These are phyloP conservation scores for Chymomyza amoena DNA, from an alignment of 2,888 invertebrate species.

Conservation along the genomic window DNA sequence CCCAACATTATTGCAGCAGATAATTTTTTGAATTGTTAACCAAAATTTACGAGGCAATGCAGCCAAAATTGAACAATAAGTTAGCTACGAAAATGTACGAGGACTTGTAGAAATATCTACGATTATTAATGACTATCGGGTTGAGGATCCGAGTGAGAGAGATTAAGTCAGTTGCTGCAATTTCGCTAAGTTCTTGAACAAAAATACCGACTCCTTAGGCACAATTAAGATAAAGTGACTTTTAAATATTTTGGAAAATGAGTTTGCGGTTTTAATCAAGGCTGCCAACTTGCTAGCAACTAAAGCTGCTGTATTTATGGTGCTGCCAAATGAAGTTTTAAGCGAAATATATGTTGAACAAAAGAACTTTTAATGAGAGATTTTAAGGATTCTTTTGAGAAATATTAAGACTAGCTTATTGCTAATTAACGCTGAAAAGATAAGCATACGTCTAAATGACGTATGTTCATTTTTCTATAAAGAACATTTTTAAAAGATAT, in stretches of 20 bases:
- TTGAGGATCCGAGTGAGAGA: neutral
- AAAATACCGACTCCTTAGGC: neutral
- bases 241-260: neutral
- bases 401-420: no score
- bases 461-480: no score
- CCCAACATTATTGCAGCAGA: slow-evolving; percentile 43
- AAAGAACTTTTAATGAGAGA: neutral
- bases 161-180: neutral
- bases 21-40: slow-evolving; percentile 52
- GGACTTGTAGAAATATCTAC: neutral
- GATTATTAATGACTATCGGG: neutral
- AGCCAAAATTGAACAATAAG: slow-evolving; percentile 27
- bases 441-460: no score
- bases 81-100: neutral
- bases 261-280: neutral
- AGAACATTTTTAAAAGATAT: no score
- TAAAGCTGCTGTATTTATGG: neutral
- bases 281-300: neutral
- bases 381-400: no score
- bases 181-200: neutral
- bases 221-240: neutral
- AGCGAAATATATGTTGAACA: neutral
- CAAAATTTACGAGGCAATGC: slow-evolving; percentile 12
- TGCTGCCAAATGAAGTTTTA: neutral
- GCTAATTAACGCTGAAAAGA: no score